Evolutionary conservation across 2,113 vertebrate genomes (phyloP).

Genomic region (Anoplopoma fimbria): DNA sequence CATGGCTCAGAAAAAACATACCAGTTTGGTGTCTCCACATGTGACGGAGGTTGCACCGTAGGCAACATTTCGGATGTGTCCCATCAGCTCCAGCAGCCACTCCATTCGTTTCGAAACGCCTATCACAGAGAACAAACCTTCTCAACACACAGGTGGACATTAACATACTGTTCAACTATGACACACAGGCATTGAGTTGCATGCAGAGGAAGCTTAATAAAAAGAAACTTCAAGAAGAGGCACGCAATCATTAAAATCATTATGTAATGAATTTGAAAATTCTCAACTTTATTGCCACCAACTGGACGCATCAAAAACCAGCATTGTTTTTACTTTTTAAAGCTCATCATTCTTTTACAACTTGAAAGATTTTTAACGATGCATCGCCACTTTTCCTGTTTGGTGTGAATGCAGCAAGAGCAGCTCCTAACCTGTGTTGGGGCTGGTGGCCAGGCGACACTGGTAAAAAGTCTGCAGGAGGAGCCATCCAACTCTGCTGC

Average conservation of each 20-base stretch:
- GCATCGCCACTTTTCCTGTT: neutral
- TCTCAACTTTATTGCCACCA: neutral
- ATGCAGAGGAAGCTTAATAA: neutral
- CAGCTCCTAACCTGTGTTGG: constrained; percentile 87
- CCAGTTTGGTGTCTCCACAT: constrained; percentile 83
- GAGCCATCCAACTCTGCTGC: constrained; percentile 86
- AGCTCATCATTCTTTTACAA: neutral
- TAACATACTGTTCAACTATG: neutral
- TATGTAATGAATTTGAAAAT: neutral
- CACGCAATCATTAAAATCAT: neutral
- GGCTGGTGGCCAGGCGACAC: constrained; percentile 84
- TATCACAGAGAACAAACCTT: constrained; percentile 61
- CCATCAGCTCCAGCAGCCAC: constrained; percentile 96
- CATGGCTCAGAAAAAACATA: constrained; percentile 57
- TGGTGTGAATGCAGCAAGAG: neutral
- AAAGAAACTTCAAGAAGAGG: neutral
- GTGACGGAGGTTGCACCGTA: constrained; percentile 77
- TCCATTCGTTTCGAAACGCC: constrained; percentile 91
- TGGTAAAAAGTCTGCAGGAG: constrained; percentile 91
- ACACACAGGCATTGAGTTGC: neutral
- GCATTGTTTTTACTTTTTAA: too few species aligned
- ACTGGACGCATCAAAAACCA: neutral
- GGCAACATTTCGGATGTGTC: constrained; percentile 88
- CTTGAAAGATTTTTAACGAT: neutral
- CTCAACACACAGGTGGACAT: neutral